Percentiles rank a stretch among this genome's conserved stretches.
Conservation (phyloP, 1,140 invertebrate genomes). For the Matsumurasca onukii region DNA sequence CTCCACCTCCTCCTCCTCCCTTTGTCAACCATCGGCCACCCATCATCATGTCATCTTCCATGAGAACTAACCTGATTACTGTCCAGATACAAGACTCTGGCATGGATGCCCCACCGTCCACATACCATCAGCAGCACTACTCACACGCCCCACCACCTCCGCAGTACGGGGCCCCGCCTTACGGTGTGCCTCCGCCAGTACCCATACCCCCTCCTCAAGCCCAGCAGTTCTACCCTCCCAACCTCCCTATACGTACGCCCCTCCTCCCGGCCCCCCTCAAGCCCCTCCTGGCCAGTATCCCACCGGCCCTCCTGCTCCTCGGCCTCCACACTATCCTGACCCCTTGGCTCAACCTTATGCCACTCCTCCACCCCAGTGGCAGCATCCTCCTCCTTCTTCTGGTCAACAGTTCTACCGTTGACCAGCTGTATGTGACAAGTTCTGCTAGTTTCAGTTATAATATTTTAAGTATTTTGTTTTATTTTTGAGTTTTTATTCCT, state of each 20-base stretch:
- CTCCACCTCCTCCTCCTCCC: conserved; percentile 27
- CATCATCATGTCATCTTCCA: background rate
- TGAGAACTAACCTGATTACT: conserved; percentile 32
- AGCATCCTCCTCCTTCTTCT: conserved; percentile 27
- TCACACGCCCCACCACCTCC: conserved; percentile 28
- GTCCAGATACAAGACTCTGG: conserved; percentile 31
- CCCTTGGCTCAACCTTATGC: conserved; percentile 15
- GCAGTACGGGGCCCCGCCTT: conserved; percentile 27
- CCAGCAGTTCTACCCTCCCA: conserved; percentile 24
- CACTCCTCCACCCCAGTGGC: conserved; percentile 29
- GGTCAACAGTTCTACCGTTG: conserved; percentile 26
- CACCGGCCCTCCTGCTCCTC: conserved; percentile 13
- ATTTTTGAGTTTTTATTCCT: no score
- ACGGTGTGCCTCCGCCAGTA: conserved; percentile 31
- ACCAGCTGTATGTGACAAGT: background rate
- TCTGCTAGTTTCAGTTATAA: no score
- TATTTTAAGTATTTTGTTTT: background rate
- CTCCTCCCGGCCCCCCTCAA: background rate
- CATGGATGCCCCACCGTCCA: conserved; percentile 16
- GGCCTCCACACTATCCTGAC: conserved; percentile 21
- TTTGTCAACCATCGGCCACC: conserved; percentile 26
- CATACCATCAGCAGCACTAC: conserved; percentile 26
- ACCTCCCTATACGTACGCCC: conserved; percentile 21
- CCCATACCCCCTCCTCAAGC: conserved; percentile 29
- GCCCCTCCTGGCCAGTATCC: conserved; percentile 16